Conservation (phyloP, 1,140 invertebrate genomes). For the Akabosia matsudoensis region DNA sequence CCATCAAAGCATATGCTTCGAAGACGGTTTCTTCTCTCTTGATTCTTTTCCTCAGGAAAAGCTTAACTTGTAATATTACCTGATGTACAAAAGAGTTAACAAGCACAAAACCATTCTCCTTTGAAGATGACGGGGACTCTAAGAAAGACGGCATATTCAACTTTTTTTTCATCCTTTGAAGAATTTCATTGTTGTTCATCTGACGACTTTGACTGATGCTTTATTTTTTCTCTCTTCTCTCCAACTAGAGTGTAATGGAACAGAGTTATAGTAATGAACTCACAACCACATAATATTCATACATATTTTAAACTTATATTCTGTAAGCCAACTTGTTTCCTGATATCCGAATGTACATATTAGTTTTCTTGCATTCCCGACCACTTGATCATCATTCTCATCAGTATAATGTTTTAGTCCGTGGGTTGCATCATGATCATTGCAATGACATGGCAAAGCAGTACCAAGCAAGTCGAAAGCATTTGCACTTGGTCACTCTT, state of each 20-base stretch:
- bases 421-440: background rate
- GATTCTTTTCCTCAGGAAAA: background rate
- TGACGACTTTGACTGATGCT: background rate
- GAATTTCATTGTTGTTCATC: conserved; percentile 15
- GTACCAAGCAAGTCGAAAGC: background rate
- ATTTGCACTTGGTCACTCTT: background rate
- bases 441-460: background rate
- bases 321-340: conserved; percentile 10
- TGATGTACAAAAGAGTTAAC: conserved; percentile 16
- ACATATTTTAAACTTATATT: background rate
- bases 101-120: no score
- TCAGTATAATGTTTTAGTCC: background rate
- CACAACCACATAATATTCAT: background rate
- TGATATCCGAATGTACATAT: background rate
- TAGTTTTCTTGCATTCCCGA: background rate
- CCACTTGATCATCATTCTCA: background rate
- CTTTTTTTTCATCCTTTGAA: conserved; percentile 8
- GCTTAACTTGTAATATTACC: conserved; percentile 7
- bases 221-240: no score
- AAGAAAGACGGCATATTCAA: background rate
- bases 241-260: background rate
- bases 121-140: no score
- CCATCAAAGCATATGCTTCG: background rate
- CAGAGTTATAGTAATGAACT: background rate
- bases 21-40: background rate